These are phyloP conservation scores for Cryptoleucopteryx plumbea DNA, from an alignment of 2,113 vertebrate genomes.

Conservation along the genomic window DNA sequence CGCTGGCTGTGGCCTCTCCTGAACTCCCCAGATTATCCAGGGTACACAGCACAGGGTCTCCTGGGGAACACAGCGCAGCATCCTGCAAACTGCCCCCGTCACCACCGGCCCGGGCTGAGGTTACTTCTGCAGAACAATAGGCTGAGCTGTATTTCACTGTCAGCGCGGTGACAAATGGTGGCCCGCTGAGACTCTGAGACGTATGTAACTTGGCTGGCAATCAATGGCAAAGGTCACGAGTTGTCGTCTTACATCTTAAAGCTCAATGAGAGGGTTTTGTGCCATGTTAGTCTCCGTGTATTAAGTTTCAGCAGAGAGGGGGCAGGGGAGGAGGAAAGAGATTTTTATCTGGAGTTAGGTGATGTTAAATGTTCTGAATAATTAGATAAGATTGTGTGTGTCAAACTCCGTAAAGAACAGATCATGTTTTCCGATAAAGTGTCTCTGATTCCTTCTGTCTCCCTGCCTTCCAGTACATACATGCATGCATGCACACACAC, in stretches of 20 bases:
- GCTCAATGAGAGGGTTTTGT: constrained; percentile 20
- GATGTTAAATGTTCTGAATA: constrained; percentile 36
- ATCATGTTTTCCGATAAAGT: background rate
- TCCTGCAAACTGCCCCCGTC: background rate
- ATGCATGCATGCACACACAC: background rate
- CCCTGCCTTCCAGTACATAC: background rate
- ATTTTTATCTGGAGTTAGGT: constrained; percentile 33
- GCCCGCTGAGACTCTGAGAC: background rate
- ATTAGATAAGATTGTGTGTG: constrained; percentile 20
- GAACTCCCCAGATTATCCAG: background rate
- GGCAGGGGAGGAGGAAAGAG: background rate
- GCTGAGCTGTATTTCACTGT: constrained; percentile 30
- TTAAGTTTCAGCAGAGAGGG: constrained; percentile 45
- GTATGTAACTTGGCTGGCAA: constrained; percentile 47
- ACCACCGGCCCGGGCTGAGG: background rate
- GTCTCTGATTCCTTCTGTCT: background rate
- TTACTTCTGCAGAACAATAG: constrained; percentile 32
- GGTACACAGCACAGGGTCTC: background rate
- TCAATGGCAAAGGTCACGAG: constrained; percentile 34
- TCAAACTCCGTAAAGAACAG: background rate
- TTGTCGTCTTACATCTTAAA: constrained; percentile 36
- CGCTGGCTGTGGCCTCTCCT: background rate
- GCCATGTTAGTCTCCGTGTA: constrained; percentile 9
- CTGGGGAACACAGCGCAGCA: background rate
- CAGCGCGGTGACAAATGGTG: constrained; percentile 35